Conservation (phyloP, 2,797 vertebrate species). For the Phoebastria nigripes region DNA sequence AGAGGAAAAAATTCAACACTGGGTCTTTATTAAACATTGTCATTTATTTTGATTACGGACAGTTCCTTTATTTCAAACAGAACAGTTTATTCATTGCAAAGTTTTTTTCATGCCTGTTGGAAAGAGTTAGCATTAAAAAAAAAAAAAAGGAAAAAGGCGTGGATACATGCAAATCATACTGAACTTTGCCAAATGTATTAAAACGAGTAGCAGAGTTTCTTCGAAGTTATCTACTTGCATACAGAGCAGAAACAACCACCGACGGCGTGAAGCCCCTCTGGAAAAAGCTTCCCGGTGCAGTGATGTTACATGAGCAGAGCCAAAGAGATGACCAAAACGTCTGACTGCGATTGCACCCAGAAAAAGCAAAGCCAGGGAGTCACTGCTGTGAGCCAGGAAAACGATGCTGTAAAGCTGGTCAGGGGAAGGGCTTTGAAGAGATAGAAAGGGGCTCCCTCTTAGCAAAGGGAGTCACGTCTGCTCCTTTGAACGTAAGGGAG, state of each 20-base stretch:
- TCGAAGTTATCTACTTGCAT: neutral
- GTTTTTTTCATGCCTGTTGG: constrained; percentile 28
- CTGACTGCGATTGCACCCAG: neutral
- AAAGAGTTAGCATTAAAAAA: neutral
- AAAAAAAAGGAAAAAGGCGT: neutral
- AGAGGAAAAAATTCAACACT: neutral
- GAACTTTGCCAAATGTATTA: neutral
- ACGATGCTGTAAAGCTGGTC: neutral
- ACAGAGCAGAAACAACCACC: neutral
- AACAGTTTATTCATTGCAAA: constrained; percentile 25
- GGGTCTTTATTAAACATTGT: constrained; percentile 13
- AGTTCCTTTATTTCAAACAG: constrained; percentile 44
- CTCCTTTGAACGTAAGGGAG: neutral
- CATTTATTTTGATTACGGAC: constrained; percentile 27
- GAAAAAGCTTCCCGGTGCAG: neutral
- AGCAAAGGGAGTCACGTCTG: neutral
- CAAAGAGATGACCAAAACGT: neutral
- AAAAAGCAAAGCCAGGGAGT: neutral
- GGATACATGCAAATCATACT: constrained; percentile 58
- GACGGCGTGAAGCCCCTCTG: neutral
- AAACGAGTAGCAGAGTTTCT: neutral
- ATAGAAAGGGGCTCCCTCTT: neutral
- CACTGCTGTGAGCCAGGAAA: neutral
- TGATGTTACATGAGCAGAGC: neutral
- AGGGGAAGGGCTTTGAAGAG: neutral